Base-by-base conservation (phyloP, 2,888 invertebrate species). In the Dasysyrphus tricinctus region DNA sequence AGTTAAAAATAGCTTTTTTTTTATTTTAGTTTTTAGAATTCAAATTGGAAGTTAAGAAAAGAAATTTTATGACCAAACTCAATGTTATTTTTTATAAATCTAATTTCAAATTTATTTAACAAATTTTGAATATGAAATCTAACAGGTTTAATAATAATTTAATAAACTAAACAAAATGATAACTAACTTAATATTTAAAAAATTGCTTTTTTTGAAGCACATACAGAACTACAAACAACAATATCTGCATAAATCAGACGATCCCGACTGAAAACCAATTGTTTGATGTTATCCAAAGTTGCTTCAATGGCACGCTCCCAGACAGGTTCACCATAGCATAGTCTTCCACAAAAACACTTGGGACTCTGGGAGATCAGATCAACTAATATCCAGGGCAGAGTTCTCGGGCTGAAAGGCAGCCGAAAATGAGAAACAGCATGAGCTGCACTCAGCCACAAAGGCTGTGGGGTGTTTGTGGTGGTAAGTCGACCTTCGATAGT, bases 231-330 rank as follows among this genome's bases (percentile, higher is more conserved):
- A 57, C 92, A 92, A 32, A 92, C 81, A 19, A 92, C 90, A 16
- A 91, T 89, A 82, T 92, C 92, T 1, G 90, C 90, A 83, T 92
- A 92, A 51, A 92, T 92, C 63, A 91, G 88, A 79, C 91, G 91
- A 88, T 92, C 92, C 8, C 92, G 90, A 78, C 91, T 92, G 39
- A 91, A 92, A 0, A 91, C 89, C 1, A 92, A 89, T 76, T 91
- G 88, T 61, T 92, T 92, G 19, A 92, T 89, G 80, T 91, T 91
- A 19, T 89, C 89, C 70, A 92, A 90, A 39, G 90, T 91, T 0
- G 91, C 90, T 86, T 91, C 89, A 1, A 89, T 88, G 0, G 91
- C 91, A 9, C 92, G 90, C 61, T 91, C 90, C 42, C 90, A 76
- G 2, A 92, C 88, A 0, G 89, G 61, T 14, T 89, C 88, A 0